Base-by-base conservation (phyloP, 2,113 vertebrate genomes). In the Bambusicola thoracicus region DNA sequence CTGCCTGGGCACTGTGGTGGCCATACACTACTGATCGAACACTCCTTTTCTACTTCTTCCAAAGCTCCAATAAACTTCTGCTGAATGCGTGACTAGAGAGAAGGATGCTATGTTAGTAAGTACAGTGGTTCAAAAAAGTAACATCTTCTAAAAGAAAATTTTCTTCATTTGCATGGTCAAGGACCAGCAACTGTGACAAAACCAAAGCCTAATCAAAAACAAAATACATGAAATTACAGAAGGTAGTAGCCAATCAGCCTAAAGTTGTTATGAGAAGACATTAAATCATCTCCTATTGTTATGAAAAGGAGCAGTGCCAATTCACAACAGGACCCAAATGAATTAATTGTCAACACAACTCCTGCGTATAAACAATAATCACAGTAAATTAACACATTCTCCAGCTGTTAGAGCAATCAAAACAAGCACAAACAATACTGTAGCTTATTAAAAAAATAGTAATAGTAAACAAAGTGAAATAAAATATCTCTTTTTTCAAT, bases 21-120 rank as follows among this genome's bases (percentile, higher is more conserved):
- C 53, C 30, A 8, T n/a, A 41, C 5, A 40, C 59, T 24, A 43
- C 2, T 13, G 6, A 48, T 27, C 0, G 0, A 66, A 58, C 41
- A 11, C 24, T 67, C 58, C 32, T n/a, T 61, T n/a, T 8, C 34
- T 43, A 22, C 46, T 70, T 72, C 41, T 81, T 89, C 18, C 66
- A 81, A 16, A 84, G 27, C 22, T 15, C 63, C 56, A 25, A 81
- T n/a, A 67, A 67, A 79, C 4, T 70, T 81, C 32, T 63, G 25
- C 38, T 63, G 38, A 76, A 49, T 1, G 1, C 16, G 6, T 29
- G 29, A 51, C 43, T 30, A 67, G 56, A 41, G 25, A 21, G 32
- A 72, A 7, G 21, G 55, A 11, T 15, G 56, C 8, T 61, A 34
- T 11, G 6, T 29, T 44, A 84, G 29, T 3, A 18, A 87, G 32